These are phyloP conservation scores for Ariopsis seemanni DNA, from an alignment of 2,113 vertebrate genomes.

Conservation along the genomic window DNA sequence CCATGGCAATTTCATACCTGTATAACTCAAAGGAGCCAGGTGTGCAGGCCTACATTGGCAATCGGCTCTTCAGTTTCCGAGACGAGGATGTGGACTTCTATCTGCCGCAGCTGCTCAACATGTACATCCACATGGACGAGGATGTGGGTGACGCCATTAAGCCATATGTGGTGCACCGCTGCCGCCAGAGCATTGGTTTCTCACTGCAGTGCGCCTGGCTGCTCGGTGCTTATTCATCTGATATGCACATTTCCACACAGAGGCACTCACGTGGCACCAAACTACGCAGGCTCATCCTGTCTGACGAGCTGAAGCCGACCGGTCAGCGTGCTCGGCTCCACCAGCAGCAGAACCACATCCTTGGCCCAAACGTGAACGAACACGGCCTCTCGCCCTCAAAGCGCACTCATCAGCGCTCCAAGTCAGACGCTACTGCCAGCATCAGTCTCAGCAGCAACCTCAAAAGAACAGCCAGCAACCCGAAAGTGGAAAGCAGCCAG, in stretches of 20 bases:
- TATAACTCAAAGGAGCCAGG: conserved; percentile 96
- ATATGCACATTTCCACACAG: conserved; percentile 98
- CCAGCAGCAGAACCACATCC: conserved; percentile 56
- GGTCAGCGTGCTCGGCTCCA: conserved; percentile 67
- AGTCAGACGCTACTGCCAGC: conserved; percentile 90
- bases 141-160: conserved; percentile 95
- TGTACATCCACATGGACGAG: conserved; percentile 99
- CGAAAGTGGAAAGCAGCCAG: conserved; percentile 89
- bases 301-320: conserved; percentile 88
- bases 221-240: conserved; percentile 89
- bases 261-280: conserved; percentile 92
- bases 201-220: conserved; percentile 90
- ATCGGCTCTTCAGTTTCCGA: conserved; percentile 89
- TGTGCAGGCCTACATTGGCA: conserved; percentile 96
- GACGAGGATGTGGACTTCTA: conserved; percentile 92
- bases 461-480: conserved; percentile 95
- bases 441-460: conserved; percentile 92
- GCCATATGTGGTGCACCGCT: conserved; percentile 95
- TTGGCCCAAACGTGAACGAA: conserved; percentile 59
- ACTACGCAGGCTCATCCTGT: conserved; percentile 88
- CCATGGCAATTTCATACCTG: conserved; percentile 97
- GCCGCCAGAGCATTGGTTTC: conserved; percentile 93
- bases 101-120: conserved; percentile 93
- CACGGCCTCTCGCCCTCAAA: conserved; percentile 87
- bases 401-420: conserved; percentile 95